phyloP scores from a whole-genome alignment of 2,888 invertebrate species.

The Hemistola chrysoprasaria region DNA sequence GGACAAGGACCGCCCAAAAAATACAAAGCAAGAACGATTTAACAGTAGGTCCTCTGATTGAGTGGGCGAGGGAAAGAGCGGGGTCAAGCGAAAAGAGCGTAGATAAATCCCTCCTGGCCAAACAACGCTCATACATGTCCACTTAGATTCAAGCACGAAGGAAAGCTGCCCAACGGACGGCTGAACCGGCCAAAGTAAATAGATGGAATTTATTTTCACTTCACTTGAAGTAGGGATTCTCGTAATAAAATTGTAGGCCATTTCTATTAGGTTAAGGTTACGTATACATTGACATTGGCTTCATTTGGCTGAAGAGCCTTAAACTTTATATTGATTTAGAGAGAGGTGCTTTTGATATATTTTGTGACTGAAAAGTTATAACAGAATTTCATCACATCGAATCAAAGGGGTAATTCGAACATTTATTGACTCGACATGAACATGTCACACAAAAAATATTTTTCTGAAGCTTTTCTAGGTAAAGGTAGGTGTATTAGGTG shows the following conservation, averaged over 20 bases:
- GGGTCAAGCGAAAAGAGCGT: constrained; percentile 69
- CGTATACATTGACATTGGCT: not conserved
- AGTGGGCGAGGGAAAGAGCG: constrained; percentile 73
- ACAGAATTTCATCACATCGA: too few relatives aligned
- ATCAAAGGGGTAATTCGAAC: too few relatives aligned
- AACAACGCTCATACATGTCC: constrained; percentile 77
- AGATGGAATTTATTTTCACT: constrained; percentile 61
- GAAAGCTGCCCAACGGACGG: constrained; percentile 50
- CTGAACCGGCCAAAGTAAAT: constrained; percentile 59
- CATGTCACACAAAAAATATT: too few relatives aligned
- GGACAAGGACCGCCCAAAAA: constrained; percentile 37
- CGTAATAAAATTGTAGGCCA: constrained; percentile 10
- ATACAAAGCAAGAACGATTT: constrained; percentile 55
- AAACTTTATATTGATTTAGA: too few relatives aligned
- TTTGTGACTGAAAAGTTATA: too few relatives aligned
- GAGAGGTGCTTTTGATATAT: too few relatives aligned
- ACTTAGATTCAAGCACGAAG: constrained; percentile 63
- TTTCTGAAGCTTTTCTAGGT: too few relatives aligned
- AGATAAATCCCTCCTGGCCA: constrained; percentile 77
- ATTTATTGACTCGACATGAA: too few relatives aligned
- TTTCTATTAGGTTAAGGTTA: constrained; percentile 4
- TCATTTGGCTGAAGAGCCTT: not conserved
- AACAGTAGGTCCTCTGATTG: constrained; percentile 63
- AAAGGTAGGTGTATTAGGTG: too few relatives aligned
- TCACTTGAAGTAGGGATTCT: constrained; percentile 25